Evolutionary conservation across 2,888 invertebrate species (phyloP).

Genomic region (Phyto melanocephala): DNA sequence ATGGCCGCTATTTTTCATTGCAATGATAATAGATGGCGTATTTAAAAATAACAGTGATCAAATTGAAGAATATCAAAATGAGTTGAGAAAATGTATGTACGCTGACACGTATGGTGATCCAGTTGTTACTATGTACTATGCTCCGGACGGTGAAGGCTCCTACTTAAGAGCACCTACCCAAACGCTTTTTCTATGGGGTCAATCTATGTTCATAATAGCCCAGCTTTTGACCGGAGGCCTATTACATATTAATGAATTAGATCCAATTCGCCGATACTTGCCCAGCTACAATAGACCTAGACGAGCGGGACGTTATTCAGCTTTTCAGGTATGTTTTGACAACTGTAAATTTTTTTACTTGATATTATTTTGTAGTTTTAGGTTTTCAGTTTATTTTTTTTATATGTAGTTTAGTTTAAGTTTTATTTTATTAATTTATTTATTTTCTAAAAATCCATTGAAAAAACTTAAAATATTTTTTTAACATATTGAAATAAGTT

Average conservation of each 20-base stretch:
- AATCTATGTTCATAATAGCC: slow-evolving; percentile 95
- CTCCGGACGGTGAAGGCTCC: slow-evolving; percentile 78
- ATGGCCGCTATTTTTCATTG: slow-evolving; percentile 97
- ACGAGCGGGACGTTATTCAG: slow-evolving; percentile 95
- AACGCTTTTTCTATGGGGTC: slow-evolving; percentile 94
- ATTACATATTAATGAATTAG: slow-evolving; percentile 95
- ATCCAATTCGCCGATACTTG: slow-evolving; percentile 95
- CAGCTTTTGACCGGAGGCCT: slow-evolving; percentile 93
- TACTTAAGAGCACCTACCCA: slow-evolving; percentile 77
- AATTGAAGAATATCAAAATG: slow-evolving; percentile 93
- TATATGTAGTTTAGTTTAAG: slow-evolving; percentile 24
- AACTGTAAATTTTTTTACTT: neutral
- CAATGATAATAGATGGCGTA: slow-evolving; percentile 97
- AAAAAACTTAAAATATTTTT: neutral
- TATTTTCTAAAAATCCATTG: neutral
- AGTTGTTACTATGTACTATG: slow-evolving; percentile 94
- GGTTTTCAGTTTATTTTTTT: slow-evolving; percentile 22
- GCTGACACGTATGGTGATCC: slow-evolving; percentile 93
- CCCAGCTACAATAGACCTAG: slow-evolving; percentile 97
- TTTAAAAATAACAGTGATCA: slow-evolving; percentile 92
- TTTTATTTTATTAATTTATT: slow-evolving; percentile 30
- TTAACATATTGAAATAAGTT: slow-evolving; percentile 32
- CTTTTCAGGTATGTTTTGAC: slow-evolving; percentile 89
- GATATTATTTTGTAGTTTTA: slow-evolving; percentile 17
- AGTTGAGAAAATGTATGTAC: slow-evolving; percentile 89